Evolutionary conservation across 2,797 vertebrate genomes (phyloP).

Genomic region (Heteromormyrus szaboi): DNA sequence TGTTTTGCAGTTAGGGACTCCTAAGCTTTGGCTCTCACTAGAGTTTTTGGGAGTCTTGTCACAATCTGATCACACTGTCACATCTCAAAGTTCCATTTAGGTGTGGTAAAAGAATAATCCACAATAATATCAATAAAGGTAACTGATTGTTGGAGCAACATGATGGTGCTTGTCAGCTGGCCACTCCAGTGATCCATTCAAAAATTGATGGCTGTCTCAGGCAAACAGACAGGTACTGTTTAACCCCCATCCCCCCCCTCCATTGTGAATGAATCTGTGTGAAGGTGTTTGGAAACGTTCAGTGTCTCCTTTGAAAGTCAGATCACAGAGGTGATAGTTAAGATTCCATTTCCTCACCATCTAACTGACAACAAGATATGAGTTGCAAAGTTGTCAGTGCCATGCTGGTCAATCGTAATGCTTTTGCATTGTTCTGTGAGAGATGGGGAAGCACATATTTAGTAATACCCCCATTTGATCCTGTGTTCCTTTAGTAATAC

Average conservation of each 20-base stretch:
- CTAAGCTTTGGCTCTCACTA: background rate
- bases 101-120: background rate
- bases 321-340: background rate
- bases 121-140: background rate
- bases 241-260: background rate
- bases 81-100: background rate
- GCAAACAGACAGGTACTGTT: background rate
- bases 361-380: background rate
- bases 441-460: background rate
- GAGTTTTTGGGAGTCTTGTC: background rate
- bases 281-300: background rate
- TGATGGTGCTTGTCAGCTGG: background rate
- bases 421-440: slow-evolving; percentile 3
- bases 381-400: background rate
- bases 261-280: background rate
- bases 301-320: background rate
- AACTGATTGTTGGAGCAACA: background rate
- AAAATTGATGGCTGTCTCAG: background rate
- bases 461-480: background rate
- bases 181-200: background rate
- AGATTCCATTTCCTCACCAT: background rate
- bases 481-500: background rate
- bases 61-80: background rate
- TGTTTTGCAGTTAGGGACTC: background rate
- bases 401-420: background rate